These are phyloP conservation scores for Phragmatobia fuliginosa DNA, from an alignment of 2,888 invertebrate genomes.

Conservation along the genomic window DNA sequence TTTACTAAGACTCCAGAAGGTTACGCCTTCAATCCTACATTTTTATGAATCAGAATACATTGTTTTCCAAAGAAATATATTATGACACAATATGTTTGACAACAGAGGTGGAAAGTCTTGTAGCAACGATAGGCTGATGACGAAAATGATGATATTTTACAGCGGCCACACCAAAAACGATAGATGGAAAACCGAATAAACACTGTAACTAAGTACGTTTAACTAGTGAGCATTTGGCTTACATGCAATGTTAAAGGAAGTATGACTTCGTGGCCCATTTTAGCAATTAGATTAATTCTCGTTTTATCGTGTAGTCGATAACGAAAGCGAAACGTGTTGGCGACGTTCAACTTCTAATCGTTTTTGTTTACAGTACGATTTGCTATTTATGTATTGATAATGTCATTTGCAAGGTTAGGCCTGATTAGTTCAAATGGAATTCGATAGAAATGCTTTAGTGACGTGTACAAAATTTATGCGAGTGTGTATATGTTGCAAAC, in stretches of 20 bases:
- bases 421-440: conserved; percentile 9
- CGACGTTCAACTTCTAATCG: conserved; percentile 31
- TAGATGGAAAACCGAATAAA: background rate
- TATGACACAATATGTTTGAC: too few species aligned
- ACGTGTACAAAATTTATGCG: conserved; percentile 3
- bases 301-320: conserved; percentile 48
- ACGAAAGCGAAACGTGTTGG: conserved; percentile 13
- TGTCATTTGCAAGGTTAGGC: background rate
- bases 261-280: conserved; percentile 40
- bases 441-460: conserved; percentile 7
- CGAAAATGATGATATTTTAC: too few species aligned
- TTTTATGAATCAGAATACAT: background rate
- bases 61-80: too few species aligned
- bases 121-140: too few species aligned
- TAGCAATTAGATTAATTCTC: conserved; percentile 39
- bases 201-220: background rate
- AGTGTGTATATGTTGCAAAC: background rate
- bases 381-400: conserved; percentile 9
- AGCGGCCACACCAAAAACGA: background rate
- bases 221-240: background rate
- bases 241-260: conserved; percentile 2
- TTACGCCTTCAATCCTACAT: background rate
- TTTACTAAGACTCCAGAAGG: background rate
- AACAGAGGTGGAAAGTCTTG: too few species aligned
- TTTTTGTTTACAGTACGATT: conserved; percentile 18